Conservation (phyloP, 2,797 vertebrate species). For the Taenioides sp. region DNA sequence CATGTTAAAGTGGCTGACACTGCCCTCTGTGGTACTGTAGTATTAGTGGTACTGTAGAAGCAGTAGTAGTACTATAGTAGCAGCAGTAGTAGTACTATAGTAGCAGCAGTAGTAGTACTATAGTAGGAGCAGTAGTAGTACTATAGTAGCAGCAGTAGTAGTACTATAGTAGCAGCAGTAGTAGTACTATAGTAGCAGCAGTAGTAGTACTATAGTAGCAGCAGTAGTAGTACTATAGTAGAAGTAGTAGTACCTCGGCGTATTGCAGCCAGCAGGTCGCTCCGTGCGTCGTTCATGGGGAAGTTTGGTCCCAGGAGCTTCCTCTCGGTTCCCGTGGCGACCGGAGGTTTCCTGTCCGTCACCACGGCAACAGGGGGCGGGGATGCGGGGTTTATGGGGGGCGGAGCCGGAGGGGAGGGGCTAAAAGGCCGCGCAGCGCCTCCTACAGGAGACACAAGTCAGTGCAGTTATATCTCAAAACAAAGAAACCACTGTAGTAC, state of each 20-base stretch:
- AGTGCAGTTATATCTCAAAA: no score
- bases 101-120: no score
- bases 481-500: no score
- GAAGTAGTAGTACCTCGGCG: slow-evolving; percentile 79
- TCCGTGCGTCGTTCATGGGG: slow-evolving; percentile 90
- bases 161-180: neutral
- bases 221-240: neutral
- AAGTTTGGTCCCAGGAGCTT: slow-evolving; percentile 82
- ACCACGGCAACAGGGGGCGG: slow-evolving; percentile 59
- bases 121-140: no score
- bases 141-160: no score
- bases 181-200: neutral
- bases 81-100: no score
- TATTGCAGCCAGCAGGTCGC: slow-evolving; percentile 89
- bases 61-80: no score
- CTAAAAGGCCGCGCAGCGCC: slow-evolving; percentile 35
- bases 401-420: slow-evolving; percentile 80
- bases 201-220: neutral
- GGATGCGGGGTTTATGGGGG: slow-evolving; percentile 75
- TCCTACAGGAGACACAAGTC: neutral
- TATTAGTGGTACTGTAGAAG: no score
- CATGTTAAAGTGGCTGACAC: no score
- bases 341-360: slow-evolving; percentile 26
- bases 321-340: slow-evolving; percentile 67
- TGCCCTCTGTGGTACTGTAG: no score